Percentiles rank a stretch among this genome's conserved stretches.
Evolutionary conservation across 2,113 vertebrate species (phyloP).

Genomic region (Illadopsis cleaveri): DNA sequence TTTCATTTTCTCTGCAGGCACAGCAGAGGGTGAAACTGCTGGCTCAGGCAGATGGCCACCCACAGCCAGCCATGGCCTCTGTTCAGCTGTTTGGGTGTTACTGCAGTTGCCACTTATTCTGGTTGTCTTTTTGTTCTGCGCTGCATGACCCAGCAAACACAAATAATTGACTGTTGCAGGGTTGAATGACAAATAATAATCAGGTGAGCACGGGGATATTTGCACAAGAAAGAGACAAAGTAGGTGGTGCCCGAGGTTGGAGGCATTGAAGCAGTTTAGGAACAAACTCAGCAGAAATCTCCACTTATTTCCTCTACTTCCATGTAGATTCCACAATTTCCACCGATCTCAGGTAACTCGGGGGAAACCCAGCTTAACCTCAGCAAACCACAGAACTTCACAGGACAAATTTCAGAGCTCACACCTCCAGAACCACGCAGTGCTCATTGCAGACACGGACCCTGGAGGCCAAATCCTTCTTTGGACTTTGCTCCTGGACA

Average conservation of each 20-base stretch:
- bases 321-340: neutral
- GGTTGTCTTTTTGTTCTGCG: neutral
- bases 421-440: neutral
- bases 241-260: neutral
- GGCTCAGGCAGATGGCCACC: neutral
- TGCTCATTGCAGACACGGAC: accelerated
- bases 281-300: neutral
- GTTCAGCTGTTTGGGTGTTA: neutral
- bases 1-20: neutral
- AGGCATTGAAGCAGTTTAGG: neutral
- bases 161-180: neutral
- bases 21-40: neutral
- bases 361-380: neutral
- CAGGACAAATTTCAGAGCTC: neutral
- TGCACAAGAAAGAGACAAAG: slow-evolving; percentile 33
- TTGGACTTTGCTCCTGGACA: neutral
- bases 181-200: slow-evolving; percentile 20
- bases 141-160: neutral
- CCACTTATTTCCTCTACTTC: neutral
- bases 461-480: neutral
- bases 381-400: neutral
- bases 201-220: neutral
- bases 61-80: neutral
- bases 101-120: neutral
- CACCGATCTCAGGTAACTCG: accelerated